These are phyloP conservation scores for Austrolebias charrua DNA, from an alignment of 2,797 vertebrate species.

Conservation along the genomic window DNA sequence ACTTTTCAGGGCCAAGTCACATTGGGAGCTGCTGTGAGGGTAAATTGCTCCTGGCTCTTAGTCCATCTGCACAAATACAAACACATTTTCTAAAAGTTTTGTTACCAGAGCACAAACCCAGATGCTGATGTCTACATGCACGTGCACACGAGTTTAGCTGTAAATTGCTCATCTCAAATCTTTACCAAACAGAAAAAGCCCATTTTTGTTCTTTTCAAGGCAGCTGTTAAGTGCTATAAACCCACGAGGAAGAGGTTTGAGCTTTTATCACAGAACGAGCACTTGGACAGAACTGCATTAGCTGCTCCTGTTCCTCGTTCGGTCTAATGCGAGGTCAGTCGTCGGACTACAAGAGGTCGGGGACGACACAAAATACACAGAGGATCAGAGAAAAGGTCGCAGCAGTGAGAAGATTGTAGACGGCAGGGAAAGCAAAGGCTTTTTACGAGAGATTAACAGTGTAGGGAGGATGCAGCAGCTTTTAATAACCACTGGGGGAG, in stretches of 20 bases:
- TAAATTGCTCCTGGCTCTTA: not conserved
- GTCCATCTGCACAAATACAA: not conserved
- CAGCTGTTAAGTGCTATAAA: conserved; percentile 58
- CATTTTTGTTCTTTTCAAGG: conserved; percentile 43
- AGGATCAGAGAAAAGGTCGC: conserved; percentile 46
- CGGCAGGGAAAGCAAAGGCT: conserved; percentile 13
- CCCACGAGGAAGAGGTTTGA: conserved; percentile 39
- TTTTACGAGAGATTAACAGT: conserved; percentile 34
- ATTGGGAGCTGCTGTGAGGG: no score
- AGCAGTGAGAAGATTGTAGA: conserved; percentile 18
- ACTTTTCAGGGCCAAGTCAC: no score
- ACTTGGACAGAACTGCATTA: conserved; percentile 62
- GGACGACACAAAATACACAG: conserved; percentile 27
- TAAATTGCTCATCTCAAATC: conserved; percentile 15
- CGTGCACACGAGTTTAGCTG: conserved; percentile 8
- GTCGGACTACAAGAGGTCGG: conserved; percentile 25
- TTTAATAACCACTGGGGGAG: conserved; percentile 28
- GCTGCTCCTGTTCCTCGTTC: conserved; percentile 56
- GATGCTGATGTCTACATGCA: not conserved
- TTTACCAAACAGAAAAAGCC: conserved; percentile 23
- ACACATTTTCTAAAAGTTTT: conserved; percentile 17
- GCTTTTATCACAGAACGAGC: conserved; percentile 43
- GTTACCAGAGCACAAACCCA: not conserved
- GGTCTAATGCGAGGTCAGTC: conserved; percentile 45
- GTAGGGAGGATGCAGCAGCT: conserved; percentile 31